These are phyloP conservation scores for Bellardia bayeri DNA, from an alignment of 2,888 invertebrate species.

Conservation along the genomic window DNA sequence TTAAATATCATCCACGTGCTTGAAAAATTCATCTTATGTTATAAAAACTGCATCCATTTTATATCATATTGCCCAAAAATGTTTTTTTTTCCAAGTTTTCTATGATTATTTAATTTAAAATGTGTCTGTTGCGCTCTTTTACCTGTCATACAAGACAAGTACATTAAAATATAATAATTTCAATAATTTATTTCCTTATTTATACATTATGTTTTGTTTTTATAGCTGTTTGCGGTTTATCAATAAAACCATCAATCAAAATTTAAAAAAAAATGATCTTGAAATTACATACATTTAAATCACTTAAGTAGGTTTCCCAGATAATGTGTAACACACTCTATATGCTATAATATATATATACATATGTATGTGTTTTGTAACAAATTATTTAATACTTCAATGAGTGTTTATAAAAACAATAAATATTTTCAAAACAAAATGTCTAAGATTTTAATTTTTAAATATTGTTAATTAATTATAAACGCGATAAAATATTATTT, in stretches of 20 bases:
- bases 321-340: slow-evolving; percentile 22
- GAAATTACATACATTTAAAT: slow-evolving; percentile 56
- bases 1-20: too few relatives aligned
- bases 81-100: neutral
- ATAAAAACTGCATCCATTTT: too few relatives aligned
- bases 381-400: too few relatives aligned
- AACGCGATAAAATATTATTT: too few relatives aligned
- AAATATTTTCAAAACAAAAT: too few relatives aligned
- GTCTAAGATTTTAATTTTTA: too few relatives aligned
- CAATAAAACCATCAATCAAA: slow-evolving; percentile 66
- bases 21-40: too few relatives aligned
- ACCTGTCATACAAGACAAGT: neutral
- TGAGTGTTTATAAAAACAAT: too few relatives aligned
- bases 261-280: slow-evolving; percentile 42
- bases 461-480: too few relatives aligned
- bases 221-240: slow-evolving; percentile 27
- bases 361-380: too few relatives aligned
- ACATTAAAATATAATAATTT: neutral
- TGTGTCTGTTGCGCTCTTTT: neutral
- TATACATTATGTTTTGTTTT: neutral
- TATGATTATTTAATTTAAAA: neutral
- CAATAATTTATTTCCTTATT: slow-evolving; percentile 47
- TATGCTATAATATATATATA: too few relatives aligned
- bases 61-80: too few relatives aligned
- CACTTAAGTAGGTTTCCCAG: slow-evolving; percentile 60